Base-by-base conservation (phyloP, 1,140 invertebrate species). In the Drosophila punjabiensis region DNA sequence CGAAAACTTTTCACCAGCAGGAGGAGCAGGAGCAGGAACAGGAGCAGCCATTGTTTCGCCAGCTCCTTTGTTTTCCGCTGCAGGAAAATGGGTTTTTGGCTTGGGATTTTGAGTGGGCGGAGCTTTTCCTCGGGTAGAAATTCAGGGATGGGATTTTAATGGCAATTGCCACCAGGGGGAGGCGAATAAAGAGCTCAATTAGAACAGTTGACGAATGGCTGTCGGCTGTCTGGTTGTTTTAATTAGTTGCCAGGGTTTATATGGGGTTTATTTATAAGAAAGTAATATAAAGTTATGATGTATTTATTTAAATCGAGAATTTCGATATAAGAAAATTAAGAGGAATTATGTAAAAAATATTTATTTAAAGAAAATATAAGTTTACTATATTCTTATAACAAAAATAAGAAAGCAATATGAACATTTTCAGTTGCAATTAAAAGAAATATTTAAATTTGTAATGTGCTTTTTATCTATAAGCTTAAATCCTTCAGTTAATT, bases 151-250 rank as follows among this genome's bases (percentile, higher is more conserved):
- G n/a, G 52, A 58, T 68, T 70, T 70, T 76, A 55, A 47, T 62
- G 37, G 37, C 43, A 45, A 39, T 55, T 59, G 43, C 24, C 33
- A 43, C 24, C 33, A 43, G 41, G 37, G 56, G 50, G 41, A 32
- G 70, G 24, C 43, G n/a, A 58, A 73, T 64, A 79, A 82, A 65
- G 60, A 75, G 74, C 65, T 81, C 85, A 81, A 84, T 87, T 80
- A 89, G 71, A 78, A 70, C 45, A 32, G 53, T 41, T 65, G 24
- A 75, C 59, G 59, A 52, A 41, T 50, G 33, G 35, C 37, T 55
- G 37, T 52, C 39, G 37, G 24, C 37, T 41, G 37, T 52, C 33
- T 37, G 39, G 41, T 28, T 39, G 14, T 58, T 47, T 74, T 74
- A 71, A 68, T 71, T 56, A 71, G 68, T 70, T 35, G 30, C 16